Base-by-base conservation (phyloP, 2,888 invertebrate genomes). In the Ormyrus nitidulus region DNA sequence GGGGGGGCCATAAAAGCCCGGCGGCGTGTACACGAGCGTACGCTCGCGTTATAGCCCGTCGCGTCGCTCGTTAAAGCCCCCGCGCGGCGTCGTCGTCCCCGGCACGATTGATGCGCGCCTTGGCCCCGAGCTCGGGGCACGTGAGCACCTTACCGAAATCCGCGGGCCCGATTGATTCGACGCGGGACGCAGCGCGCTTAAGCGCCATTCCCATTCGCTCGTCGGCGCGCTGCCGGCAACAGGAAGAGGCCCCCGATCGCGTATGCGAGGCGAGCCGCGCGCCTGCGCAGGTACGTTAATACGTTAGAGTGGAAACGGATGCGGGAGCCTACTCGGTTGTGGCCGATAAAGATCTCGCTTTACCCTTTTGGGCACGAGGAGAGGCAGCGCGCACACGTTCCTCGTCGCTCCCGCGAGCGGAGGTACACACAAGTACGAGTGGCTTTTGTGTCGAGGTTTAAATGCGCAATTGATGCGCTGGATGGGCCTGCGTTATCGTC, bases 71-170 rank as follows among this genome's bases (percentile, higher is more conserved):
- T 79, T 79, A 75, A 75, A 65, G 4, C 74, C 19, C 62, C 13
- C 13, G 34, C 44, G 19, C 19, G 4, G 10, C 64, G 13, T n/a
- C 48, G 19, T 44, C n/a, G 51, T 10, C 6, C 4, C 9, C n/a
- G 1, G 11, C 54, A 51, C 56, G 8, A 13, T 59, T 73, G 53
- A 34, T 66, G 61, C 54, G 61, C 54, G 61, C 11, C 44, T 65
- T 51, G 59, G 34, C 19, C 19, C 19, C 19, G 19, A 1, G 1
- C 19, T 19, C 19, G 19, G 19, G 19, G 19, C 75, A 76, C 79
- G 79, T 80, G 79, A 80, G 61, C 44, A 76, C 75, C 51, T 80
- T 80, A 80, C 79, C 79, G 75, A 80, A 80, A 80, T 61, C 66
- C 72, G n/a, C 19, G 44, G 11, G 54, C 19, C 34, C 58, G 79